Conservation (phyloP, 1,140 invertebrate genomes). For the Octopus bimaculoides region DNA sequence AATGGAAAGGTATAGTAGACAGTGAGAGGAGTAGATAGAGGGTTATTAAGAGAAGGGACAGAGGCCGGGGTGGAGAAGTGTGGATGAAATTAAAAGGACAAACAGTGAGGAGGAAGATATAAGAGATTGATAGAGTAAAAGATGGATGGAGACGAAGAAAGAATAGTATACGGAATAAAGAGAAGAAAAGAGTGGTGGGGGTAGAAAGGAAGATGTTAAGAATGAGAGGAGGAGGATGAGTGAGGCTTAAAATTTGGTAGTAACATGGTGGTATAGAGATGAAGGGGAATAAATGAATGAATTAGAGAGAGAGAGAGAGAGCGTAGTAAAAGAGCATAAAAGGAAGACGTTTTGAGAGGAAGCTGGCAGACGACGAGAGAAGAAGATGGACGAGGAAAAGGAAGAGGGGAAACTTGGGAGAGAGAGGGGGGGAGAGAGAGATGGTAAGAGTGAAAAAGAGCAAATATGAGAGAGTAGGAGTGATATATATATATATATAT, state of each 20-base stretch:
- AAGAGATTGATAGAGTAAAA: conserved; percentile 9
- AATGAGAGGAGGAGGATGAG: conserved; percentile 7
- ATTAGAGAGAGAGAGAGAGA: conserved; percentile 4
- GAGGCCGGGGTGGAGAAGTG: neutral
- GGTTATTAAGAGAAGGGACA: neutral
- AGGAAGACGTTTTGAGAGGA: conserved; percentile 13
- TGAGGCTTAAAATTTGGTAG: no score
- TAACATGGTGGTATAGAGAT: neutral
- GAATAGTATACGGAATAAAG: conserved; percentile 10
- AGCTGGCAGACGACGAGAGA: conserved; percentile 9
- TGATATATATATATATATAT: no score
- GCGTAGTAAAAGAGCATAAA: conserved; percentile 12
- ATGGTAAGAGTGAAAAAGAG: neutral
- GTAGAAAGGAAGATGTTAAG: neutral
- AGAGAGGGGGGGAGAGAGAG: conserved; percentile 16
- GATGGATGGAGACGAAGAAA: conserved; percentile 6
- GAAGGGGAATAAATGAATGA: neutral
- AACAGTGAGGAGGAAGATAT: neutral
- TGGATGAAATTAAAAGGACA: neutral
- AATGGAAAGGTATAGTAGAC: neutral
- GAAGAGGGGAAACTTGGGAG: conserved; percentile 12
- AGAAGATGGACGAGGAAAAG: neutral
- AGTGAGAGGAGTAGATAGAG: neutral
- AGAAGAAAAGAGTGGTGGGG: conserved; percentile 10
- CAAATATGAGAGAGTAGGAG: no score